Base-by-base conservation (phyloP, 1,140 invertebrate genomes). In the Drosophila auraria region DNA sequence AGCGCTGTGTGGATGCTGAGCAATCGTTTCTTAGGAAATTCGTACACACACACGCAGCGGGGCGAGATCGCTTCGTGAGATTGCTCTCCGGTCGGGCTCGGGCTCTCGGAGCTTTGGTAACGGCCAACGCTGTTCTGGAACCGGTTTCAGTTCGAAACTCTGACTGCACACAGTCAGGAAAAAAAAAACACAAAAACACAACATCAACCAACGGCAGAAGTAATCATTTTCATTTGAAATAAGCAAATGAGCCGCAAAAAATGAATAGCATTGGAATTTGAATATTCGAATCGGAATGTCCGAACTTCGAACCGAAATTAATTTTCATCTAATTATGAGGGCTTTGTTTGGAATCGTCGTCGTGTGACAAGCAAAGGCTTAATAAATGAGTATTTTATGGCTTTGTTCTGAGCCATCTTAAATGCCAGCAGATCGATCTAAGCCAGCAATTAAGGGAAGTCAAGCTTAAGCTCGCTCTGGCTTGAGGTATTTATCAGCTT, bases 271-370 rank as follows among this genome's bases (percentile, higher is more conserved):
- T 59, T 72, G 70, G 70, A 72, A 73, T 73, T 73, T 72, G 70
- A 73, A 73, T 73, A 73, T 60, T 73, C 45, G 69, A 20, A 44
- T 44, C 51, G 70, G 68, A 72, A 61, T 72, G 68, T 23, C 27
- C 42, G 68, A 72, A 72, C 70, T 60, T 36, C 40, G 57, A 65
- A 17, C 57, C 7, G 15, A 73, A 33, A 72, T 89, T 75, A 82
- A 84, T 89, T 89, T 69, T 81, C 64, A 83, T 83, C 58, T 79
- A 80, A 83, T 83, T 87, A 87, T 87, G 36, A 68, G 66, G 38
- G 70, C 57, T 87, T 87, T 80, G 72, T 87, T 73, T 65, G 33
- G 15, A 65, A 33, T 56, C 60, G 59, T 59, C 63, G 45, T 64
- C 27, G 33, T 61, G 44, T 71, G 80, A 76, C 73, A 76, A 76